Evolutionary conservation across 2,888 invertebrate species (phyloP).

Genomic region (Empis livida): DNA sequence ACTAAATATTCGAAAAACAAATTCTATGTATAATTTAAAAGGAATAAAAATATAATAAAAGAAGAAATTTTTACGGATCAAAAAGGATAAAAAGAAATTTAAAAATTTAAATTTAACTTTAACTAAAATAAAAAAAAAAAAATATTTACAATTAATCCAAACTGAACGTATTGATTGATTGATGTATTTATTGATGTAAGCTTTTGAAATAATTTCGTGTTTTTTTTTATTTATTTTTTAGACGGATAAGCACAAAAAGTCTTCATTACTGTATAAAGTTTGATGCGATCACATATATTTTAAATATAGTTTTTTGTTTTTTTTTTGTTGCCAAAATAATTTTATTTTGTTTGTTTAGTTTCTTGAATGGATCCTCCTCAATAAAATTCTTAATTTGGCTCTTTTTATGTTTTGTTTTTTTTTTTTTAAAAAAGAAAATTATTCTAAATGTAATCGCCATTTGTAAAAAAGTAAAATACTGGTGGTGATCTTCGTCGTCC

Average conservation of each 20-base stretch:
- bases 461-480: background rate
- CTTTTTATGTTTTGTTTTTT: background rate
- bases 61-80: background rate
- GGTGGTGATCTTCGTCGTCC: background rate
- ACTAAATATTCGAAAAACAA: too few relatives aligned
- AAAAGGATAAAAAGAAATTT: background rate
- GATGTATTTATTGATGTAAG: too few relatives aligned
- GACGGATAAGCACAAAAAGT: background rate
- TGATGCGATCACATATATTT: background rate
- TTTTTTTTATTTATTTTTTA: background rate
- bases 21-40: background rate
- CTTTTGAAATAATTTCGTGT: background rate
- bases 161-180: background rate
- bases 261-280: too few relatives aligned
- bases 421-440: background rate
- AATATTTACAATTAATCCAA: background rate
- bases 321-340: background rate
- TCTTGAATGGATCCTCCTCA: background rate
- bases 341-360: too few relatives aligned
- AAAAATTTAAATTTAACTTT: background rate
- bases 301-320: background rate
- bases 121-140: background rate
- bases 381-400: too few relatives aligned
- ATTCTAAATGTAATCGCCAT: background rate
- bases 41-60: too few relatives aligned